Percentiles rank a stretch among this genome's conserved stretches.
Conservation (phyloP, 92 coral and sea anemone genomes). For the Zoanthus sociatus region DNA sequence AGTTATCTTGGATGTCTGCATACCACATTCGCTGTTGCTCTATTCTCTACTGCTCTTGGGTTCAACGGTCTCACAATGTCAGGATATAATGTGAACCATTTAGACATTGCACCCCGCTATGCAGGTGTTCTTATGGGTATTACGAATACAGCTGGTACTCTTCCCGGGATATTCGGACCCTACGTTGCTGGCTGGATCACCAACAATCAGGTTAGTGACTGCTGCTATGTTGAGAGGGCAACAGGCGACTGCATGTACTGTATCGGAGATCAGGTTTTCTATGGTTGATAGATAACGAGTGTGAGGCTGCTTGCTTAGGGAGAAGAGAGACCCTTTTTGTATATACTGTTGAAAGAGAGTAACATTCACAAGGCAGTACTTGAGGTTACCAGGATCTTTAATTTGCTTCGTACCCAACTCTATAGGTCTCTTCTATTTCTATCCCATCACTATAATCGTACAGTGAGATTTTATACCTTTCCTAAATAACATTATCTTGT, state of each 20-base stretch:
- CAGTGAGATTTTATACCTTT: no score
- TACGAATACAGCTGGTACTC: slow-evolving; percentile 80
- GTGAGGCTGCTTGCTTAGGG: no score
- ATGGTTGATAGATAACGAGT: not conserved
- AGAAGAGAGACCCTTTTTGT: no score
- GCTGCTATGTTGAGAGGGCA: not conserved
- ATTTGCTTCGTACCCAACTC: no score
- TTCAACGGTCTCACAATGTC: slow-evolving; percentile 63
- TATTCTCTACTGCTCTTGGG: slow-evolving; percentile 84
- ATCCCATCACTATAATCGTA: no score
- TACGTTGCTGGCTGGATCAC: slow-evolving; percentile 87
- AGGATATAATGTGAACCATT: slow-evolving; percentile 79
- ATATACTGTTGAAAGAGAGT: no score
- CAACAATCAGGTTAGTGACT: slow-evolving; percentile 70
- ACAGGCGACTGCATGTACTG: not conserved
- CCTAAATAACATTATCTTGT: no score
- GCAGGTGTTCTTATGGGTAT: slow-evolving; percentile 97
- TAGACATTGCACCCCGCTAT: slow-evolving; percentile 94
- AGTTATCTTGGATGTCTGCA: slow-evolving; percentile 86
- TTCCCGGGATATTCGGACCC: slow-evolving; percentile 90
- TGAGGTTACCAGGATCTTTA: no score
- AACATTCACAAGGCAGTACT: no score
- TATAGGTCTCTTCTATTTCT: no score
- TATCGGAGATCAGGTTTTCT: no score
- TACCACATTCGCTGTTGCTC: slow-evolving; percentile 78